These are phyloP conservation scores for Gobio occitaniae DNA, from an alignment of 2,797 vertebrate species.

Conservation along the genomic window DNA sequence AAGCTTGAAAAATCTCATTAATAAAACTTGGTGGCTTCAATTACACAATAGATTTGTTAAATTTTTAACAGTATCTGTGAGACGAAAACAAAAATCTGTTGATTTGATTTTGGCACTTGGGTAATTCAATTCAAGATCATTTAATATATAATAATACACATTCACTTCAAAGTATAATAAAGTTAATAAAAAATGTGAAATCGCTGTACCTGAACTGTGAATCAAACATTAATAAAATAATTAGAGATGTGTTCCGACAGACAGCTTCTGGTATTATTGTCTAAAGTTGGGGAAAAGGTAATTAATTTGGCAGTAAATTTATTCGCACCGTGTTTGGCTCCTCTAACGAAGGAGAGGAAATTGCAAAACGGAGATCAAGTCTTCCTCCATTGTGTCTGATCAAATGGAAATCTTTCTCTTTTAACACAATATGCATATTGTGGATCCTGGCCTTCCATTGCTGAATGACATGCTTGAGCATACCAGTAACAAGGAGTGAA, in stretches of 20 bases:
- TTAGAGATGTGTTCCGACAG: constrained; percentile 74
- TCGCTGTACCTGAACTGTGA: constrained; percentile 80
- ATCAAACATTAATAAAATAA: constrained; percentile 81
- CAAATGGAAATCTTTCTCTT: constrained; percentile 80
- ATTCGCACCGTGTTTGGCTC: constrained; percentile 75
- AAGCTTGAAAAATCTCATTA: constrained; percentile 51
- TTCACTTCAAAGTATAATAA: constrained; percentile 78
- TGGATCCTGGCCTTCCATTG: constrained; percentile 72
- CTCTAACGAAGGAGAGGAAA: constrained; percentile 78
- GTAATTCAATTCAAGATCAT: constrained; percentile 76
- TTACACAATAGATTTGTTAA: constrained; percentile 64
- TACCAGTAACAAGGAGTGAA: constrained; percentile 61
- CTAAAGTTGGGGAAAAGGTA: constrained; percentile 81
- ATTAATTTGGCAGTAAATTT: constrained; percentile 83
- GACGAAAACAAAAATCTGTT: constrained; percentile 67
- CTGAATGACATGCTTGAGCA: constrained; percentile 76
- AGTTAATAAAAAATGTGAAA: constrained; percentile 77
- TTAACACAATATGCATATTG: constrained; percentile 78
- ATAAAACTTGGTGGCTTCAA: constrained; percentile 40
- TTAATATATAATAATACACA: constrained; percentile 71
- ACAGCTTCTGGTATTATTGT: constrained; percentile 77
- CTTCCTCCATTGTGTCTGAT: constrained; percentile 76
- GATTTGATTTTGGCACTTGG: constrained; percentile 73
- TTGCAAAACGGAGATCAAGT: constrained; percentile 65
- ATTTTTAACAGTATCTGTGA: constrained; percentile 62